These are phyloP conservation scores for Arvicola amphibius DNA, from an alignment of 2,797 vertebrate genomes.

Conservation along the genomic window DNA sequence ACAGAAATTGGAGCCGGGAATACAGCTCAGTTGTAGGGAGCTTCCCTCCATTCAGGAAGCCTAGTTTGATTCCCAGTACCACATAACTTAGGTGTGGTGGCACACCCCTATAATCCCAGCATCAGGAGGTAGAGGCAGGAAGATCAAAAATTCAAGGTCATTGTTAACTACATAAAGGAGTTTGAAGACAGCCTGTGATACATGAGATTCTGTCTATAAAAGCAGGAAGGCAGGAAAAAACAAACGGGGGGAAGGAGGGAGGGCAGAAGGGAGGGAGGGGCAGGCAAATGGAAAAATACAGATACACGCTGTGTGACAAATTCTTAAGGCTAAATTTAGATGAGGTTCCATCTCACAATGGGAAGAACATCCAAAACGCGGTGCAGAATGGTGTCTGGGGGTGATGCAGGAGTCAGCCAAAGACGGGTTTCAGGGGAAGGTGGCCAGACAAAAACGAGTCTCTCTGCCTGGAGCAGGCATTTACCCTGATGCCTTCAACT, in stretches of 20 bases:
- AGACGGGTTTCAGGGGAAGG: not conserved
- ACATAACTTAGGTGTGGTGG: not conserved
- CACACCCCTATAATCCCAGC: not conserved
- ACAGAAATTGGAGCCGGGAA: not conserved
- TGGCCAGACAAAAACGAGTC: not conserved
- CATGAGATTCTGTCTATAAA: not conserved
- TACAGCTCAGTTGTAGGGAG: not conserved
- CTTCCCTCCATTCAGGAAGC: not conserved
- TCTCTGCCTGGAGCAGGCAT: not conserved
- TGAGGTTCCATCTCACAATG: not conserved
- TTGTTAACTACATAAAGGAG: not conserved
- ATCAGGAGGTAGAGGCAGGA: not conserved
- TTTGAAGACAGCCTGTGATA: not conserved
- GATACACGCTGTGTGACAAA: not conserved
- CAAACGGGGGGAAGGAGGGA: too few species aligned
- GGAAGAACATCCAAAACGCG: not conserved
- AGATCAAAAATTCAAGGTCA: not conserved
- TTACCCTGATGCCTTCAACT: not conserved
- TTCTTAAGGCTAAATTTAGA: not conserved
- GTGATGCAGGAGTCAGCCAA: constrained; percentile 57
- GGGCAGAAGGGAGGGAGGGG: too few species aligned
- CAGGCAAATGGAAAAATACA: not conserved
- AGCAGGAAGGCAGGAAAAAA: not conserved
- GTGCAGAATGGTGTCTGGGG: not conserved
- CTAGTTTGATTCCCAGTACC: not conserved